A percentile compares a stretch with the other conserved stretches of the same genome.
These are phyloP conservation scores for Nephrotoma flavescens DNA, from an alignment of 2,888 invertebrate species.

Conservation along the genomic window DNA sequence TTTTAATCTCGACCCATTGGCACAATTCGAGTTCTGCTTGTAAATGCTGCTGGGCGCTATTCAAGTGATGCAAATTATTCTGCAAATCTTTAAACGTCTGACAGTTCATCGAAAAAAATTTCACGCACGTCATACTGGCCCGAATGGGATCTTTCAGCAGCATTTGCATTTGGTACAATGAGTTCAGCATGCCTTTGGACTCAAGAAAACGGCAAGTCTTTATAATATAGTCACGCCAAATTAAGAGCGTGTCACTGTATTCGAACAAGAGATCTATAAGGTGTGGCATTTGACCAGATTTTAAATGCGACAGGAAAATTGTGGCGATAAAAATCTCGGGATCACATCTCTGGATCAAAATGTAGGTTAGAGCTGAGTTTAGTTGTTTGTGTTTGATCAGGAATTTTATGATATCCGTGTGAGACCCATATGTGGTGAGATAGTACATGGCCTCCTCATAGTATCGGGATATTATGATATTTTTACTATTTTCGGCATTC, in stretches of 20 bases:
- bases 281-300: conserved; percentile 43
- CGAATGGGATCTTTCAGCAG: conserved; percentile 58
- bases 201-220: conserved; percentile 58
- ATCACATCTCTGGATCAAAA: conserved; percentile 50
- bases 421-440: conserved; percentile 63
- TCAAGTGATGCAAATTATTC: conserved; percentile 35
- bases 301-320: conserved; percentile 53
- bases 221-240: conserved; percentile 57
- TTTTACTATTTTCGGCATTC: conserved; percentile 20
- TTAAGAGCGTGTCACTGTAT: conserved; percentile 47
- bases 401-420: conserved; percentile 57
- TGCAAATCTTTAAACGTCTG: conserved; percentile 40
- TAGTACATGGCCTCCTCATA: conserved; percentile 74
- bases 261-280: conserved; percentile 48
- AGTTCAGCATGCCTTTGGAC: conserved; percentile 47
- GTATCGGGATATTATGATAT: conserved; percentile 32
- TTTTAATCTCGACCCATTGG: conserved; percentile 36
- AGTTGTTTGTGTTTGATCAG: conserved; percentile 57
- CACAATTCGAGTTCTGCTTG: conserved; percentile 42
- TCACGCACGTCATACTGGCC: conserved; percentile 66
- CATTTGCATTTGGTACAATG: conserved; percentile 58
- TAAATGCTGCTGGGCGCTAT: conserved; percentile 48
- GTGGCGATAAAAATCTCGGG: conserved; percentile 56
- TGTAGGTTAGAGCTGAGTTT: conserved; percentile 51
- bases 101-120: conserved; percentile 51